Percentiles rank a stretch among this genome's conserved stretches.
Evolutionary conservation across 2,113 vertebrate species (phyloP).

Genomic region (Malurus alboscapulatus): DNA sequence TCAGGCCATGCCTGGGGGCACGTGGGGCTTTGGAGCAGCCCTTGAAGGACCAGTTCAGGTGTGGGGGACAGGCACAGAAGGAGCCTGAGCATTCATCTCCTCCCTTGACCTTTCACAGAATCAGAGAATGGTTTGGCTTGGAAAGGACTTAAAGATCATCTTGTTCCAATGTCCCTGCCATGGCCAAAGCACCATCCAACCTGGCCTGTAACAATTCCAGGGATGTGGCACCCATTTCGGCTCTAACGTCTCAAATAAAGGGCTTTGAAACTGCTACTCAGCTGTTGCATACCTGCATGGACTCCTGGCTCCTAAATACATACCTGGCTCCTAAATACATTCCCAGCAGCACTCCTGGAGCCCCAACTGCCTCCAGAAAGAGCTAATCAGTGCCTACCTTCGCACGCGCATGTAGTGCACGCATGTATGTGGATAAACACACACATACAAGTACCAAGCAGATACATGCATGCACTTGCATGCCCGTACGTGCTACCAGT

Average conservation of each 20-base stretch:
- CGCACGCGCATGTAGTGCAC: not conserved
- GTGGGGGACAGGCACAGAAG: not conserved
- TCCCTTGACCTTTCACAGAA: not conserved
- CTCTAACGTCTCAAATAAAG: not conserved
- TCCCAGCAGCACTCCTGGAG: not conserved
- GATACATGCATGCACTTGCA: not conserved
- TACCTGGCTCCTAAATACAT: not conserved
- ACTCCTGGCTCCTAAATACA: not conserved
- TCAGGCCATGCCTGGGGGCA: not conserved
- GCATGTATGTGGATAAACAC: fast-evolving
- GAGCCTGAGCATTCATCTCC: not conserved
- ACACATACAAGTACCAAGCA: not conserved
- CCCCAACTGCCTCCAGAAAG: not conserved
- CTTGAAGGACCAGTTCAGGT: not conserved
- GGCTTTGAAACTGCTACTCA: not conserved
- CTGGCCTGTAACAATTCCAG: not conserved
- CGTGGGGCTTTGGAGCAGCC: fast-evolving
- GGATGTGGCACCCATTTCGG: fast-evolving
- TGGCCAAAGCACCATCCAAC: not conserved
- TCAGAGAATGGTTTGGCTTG: not conserved
- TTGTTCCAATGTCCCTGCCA: not conserved
- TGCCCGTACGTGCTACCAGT: not conserved
- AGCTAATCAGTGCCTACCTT: not conserved
- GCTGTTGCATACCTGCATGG: fast-evolving
- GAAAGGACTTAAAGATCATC: not conserved